Base-by-base conservation (phyloP, 2,888 invertebrate genomes). In the Charanyca ferruginea region DNA sequence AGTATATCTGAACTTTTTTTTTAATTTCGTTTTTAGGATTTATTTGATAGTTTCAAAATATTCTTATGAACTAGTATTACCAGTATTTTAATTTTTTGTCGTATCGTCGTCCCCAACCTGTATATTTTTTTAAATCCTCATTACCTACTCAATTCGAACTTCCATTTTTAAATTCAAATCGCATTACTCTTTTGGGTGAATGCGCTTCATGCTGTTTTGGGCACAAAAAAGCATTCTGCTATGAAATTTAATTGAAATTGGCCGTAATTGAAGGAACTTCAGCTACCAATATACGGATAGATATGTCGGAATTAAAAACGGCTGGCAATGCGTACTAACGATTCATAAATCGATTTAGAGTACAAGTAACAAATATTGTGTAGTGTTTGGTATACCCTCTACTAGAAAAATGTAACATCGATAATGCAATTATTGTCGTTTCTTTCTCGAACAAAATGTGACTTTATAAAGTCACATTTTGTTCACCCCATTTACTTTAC, bases 241-340 rank as follows among this genome's bases (percentile, higher is more conserved):
- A 63, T 71, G 57, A 66, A 79, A 77, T 77, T 61, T 71, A 63
- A 76, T 57, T 58, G 49, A 66, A 71, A 51, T 64, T 52, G 53
- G 42, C 47, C 20, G 57, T 70, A 67, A 77, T 76, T 72, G 61
- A 45, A 62, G 51, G 44, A 59, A 57, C 58, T 65, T 66, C 53
- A 61, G 45, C 53, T 75, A 52, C 44, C 64, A 58, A 69, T 79
- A 45, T 58, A 58, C 61, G 28, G 18, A n/a, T 18, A 23, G 57
- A 32, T 32, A 55, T 59, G 38, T 18, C 7, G 28, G 72, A 45
- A 44, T 28, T 53, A 60, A 44, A 41, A 25, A 59, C 11, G 18
- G n/a, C 20, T 7, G 23, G 35, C 52, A 57, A 58, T 51, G 23
- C 45, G 48, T 41, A n/a, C n/a, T n/a, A 66, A 32, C 32, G 25